These are phyloP conservation scores for Macrosiphum euphorbiae DNA, from an alignment of 2,888 invertebrate species.

Conservation along the genomic window DNA sequence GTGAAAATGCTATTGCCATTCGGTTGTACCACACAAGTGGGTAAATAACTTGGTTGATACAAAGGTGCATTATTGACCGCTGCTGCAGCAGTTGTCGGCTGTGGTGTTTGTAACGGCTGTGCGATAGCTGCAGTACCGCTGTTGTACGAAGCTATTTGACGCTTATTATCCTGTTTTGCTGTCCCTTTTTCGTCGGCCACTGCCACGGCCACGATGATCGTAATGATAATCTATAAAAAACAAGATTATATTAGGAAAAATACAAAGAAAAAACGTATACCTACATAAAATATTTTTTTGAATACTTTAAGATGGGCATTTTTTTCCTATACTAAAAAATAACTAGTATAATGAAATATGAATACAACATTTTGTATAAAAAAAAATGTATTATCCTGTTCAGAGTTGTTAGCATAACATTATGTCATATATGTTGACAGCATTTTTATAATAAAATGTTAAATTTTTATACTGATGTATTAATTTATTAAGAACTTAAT, in stretches of 20 bases:
- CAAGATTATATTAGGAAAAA: background rate
- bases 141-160: slow-evolving; percentile 36
- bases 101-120: background rate
- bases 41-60: slow-evolving; percentile 37
- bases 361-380: background rate
- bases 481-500: background rate
- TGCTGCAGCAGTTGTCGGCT: background rate
- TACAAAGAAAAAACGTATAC: background rate
- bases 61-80: background rate
- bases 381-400: background rate
- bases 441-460: background rate
- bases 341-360: too few relatives aligned
- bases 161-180: slow-evolving; percentile 38
- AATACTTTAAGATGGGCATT: background rate
- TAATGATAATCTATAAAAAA: background rate
- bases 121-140: background rate
- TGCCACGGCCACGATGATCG: background rate
- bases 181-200: background rate
- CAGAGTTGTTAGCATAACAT: background rate
- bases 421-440: background rate
- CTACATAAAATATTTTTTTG: background rate
- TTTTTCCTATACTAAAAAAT: background rate
- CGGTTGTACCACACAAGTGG: slow-evolving; percentile 24
- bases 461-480: background rate
- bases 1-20: background rate